Conservation (phyloP, 2,888 invertebrate genomes). For the Lepidonotus clava region DNA sequence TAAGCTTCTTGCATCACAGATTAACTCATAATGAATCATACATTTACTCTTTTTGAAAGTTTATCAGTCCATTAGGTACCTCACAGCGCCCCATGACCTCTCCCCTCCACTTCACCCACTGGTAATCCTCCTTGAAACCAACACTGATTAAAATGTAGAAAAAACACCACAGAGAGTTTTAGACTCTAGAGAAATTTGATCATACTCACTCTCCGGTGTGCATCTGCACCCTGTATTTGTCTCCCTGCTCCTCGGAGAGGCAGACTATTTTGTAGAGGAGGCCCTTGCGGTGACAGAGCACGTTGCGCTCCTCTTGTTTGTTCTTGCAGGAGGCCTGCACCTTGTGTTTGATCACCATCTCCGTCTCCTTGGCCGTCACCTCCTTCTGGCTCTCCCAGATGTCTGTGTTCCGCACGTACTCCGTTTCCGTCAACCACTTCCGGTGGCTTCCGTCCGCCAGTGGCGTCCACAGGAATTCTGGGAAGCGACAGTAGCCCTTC, state of each 20-base stretch:
- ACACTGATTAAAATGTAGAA: not conserved
- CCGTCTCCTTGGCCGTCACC: conserved; percentile 57
- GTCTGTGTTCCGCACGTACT: conserved; percentile 60
- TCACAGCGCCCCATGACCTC: not conserved
- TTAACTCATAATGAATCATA: not conserved
- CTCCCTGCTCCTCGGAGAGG: conserved; percentile 55
- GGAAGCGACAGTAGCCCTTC: conserved; percentile 62
- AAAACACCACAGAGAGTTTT: not conserved
- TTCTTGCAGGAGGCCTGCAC: conserved; percentile 54
- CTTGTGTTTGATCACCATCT: conserved; percentile 56
- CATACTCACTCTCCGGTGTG: conserved; percentile 56
- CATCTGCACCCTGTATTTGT: conserved; percentile 58
- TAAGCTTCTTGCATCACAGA: no score
- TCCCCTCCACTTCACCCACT: not conserved
- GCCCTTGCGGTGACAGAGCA: conserved; percentile 57
- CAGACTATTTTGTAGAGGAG: conserved; percentile 55
- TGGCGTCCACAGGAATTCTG: conserved; percentile 61
- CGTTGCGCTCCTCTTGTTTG: conserved; percentile 31
- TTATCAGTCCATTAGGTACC: not conserved
- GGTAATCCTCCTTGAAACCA: not conserved
- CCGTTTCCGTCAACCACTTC: conserved; percentile 63
- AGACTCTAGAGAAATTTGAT: not conserved
- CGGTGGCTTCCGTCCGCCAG: conserved; percentile 53
- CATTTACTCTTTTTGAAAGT: not conserved
- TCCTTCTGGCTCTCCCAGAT: conserved; percentile 63